A percentile compares a stretch with the other conserved stretches of the same genome.
phyloP scores from a whole-genome alignment of 2,113 vertebrate genomes.

The Monarcha castaneiventris region DNA sequence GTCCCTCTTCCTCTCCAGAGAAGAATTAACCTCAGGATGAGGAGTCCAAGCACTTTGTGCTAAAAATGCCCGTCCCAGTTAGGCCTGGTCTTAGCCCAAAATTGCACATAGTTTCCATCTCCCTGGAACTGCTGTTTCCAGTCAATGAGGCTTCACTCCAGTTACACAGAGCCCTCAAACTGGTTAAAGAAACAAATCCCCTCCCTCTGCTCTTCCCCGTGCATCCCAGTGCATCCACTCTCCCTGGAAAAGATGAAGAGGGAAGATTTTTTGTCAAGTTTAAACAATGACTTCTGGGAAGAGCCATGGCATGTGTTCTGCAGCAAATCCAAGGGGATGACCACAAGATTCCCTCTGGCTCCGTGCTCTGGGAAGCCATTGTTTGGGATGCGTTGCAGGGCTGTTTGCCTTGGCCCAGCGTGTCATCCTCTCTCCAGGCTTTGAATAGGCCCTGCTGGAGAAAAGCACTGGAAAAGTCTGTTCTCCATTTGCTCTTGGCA shows the following conservation, averaged over 20 bases:
- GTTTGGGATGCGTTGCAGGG: constrained; percentile 53
- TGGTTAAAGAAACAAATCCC: background rate
- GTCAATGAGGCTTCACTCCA: background rate
- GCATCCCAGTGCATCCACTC: background rate
- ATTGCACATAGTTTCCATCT: constrained; percentile 13
- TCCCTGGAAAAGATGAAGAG: constrained; percentile 22
- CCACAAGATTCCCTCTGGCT: constrained; percentile 62
- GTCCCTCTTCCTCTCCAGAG: background rate
- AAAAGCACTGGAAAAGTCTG: constrained; percentile 44
- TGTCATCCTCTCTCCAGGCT: constrained; percentile 46
- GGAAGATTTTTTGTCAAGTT: background rate
- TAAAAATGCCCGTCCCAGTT: background rate
- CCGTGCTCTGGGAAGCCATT: constrained; percentile 53
- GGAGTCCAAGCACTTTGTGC: background rate
- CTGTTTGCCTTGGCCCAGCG: constrained; percentile 60
- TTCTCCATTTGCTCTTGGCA: constrained; percentile 52
- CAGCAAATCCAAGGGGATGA: constrained; percentile 43
- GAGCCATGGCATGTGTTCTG: constrained; percentile 40
- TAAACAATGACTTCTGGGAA: constrained; percentile 55
- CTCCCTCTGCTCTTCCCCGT: background rate
- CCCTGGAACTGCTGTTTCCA: background rate
- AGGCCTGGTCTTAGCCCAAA: background rate
- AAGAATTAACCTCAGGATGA: background rate
- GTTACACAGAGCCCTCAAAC: background rate
- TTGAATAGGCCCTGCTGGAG: constrained; percentile 49